Evolutionary conservation across 2,113 vertebrate species (phyloP).

Genomic region (Microtus richardsoni): DNA sequence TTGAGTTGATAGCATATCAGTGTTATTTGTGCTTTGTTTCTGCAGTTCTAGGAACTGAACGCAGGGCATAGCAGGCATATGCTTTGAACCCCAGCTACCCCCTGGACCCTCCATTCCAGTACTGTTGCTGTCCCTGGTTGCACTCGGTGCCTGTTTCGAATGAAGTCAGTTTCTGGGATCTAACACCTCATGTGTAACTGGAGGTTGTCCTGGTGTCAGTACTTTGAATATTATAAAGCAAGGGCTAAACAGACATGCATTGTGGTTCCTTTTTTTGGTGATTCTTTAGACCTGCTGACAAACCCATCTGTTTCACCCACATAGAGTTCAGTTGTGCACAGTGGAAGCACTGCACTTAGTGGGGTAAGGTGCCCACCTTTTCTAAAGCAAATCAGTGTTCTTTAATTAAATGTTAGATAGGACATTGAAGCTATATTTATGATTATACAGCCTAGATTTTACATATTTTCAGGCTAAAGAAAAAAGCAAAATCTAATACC

Average conservation of each 20-base stretch:
- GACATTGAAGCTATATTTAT: slow-evolving; percentile 36
- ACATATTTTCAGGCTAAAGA: background rate
- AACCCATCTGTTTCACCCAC: background rate
- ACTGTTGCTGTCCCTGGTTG: background rate
- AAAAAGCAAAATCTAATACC: background rate
- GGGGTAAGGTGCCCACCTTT: background rate
- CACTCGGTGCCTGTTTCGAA: background rate
- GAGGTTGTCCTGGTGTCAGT: background rate
- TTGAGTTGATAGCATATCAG: background rate
- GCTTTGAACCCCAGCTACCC: background rate
- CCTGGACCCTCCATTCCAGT: background rate
- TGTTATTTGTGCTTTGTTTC: slow-evolving; percentile 3
- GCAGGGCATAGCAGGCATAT: too few relatives aligned
- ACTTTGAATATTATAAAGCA: background rate
- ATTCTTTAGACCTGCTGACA: background rate
- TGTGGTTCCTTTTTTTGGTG: background rate
- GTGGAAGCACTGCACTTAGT: background rate
- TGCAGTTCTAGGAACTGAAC: background rate
- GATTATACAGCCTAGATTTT: slow-evolving; percentile 31
- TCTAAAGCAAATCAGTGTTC: slow-evolving; percentile 25
- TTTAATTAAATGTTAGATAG: slow-evolving; percentile 11
- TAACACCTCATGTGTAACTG: background rate
- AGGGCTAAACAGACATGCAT: background rate
- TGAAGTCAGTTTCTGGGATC: background rate
- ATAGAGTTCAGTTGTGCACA: background rate